phyloP scores from a whole-genome alignment of 2,888 invertebrate genomes.

The Pteria penguin region DNA sequence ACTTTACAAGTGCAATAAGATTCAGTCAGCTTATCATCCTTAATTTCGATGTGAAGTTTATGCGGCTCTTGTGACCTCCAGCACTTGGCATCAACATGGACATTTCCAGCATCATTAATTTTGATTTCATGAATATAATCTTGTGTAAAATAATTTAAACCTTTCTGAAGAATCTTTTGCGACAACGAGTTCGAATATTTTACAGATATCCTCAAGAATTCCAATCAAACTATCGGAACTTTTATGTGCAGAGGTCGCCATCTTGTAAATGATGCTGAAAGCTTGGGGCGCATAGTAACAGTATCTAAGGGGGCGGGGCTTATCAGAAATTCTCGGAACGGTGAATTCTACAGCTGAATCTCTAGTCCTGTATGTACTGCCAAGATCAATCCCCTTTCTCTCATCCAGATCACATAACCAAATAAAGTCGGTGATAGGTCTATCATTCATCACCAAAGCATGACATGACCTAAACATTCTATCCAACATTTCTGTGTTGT shows the following conservation, averaged over 20 bases:
- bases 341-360: no score
- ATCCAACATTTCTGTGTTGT: no score
- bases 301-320: background rate
- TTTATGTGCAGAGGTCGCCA: background rate
- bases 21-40: slow-evolving; percentile 1
- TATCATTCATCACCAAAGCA: no score
- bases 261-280: background rate
- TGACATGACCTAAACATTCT: no score
- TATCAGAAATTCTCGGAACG: no score
- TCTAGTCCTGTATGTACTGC: no score
- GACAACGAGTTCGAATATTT: background rate
- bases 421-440: no score
- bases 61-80: slow-evolving; percentile 19
- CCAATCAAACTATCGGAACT: background rate
- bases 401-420: no score
- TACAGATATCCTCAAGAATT: background rate
- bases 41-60: slow-evolving; percentile 13
- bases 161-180: background rate
- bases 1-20: background rate
- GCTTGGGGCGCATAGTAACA: background rate
- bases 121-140: slow-evolving; percentile 5
- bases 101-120: background rate
- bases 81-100: slow-evolving; percentile 15
- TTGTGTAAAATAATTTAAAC: slow-evolving; percentile 4
- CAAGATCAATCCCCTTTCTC: no score